Evolutionary conservation across 92 coral and sea anemone species (phyloP), one percentile per base, ranked within the genome.

Genomic region (Isaurus tuberculatus): DNA sequence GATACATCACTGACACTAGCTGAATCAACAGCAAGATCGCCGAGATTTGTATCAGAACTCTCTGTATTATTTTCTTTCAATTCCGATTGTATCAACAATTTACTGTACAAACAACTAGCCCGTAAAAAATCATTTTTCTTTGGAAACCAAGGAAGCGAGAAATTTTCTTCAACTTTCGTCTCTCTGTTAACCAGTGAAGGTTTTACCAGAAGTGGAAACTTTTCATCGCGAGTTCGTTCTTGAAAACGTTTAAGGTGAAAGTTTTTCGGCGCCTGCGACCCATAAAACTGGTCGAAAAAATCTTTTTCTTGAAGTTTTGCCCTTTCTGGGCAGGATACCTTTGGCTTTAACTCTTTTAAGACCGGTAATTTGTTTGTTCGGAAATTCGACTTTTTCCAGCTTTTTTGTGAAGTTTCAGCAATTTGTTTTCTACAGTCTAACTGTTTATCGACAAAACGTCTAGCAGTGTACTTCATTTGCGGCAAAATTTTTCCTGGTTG

Each of bases 1-100:
- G 82, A 77, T 48, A 77, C 70, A 22, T 58, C 70, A 30, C 42
- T 60, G 40, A 33, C 68, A 29, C 30, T 75, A 15, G 68, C 69
- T 20, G 40, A 16, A 23, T 77, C 82, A 61, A 77, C 69, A 60
- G 60, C 55, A 16, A 77, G 26, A 3, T 36, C 25, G 9, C 44
- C 44, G 25, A 37, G 51, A 55, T 20, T 19, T 19, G 27, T 8
- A 7, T 40, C 46, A 40, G 8, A 7, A 13, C 63, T 17, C 9
- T 17, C 26, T 19, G 19, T 19, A 8, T 10, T 8, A 55, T 17
- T n/a, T 19, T 22, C 23, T 55, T 55, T 55, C 7, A 55, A 55
- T 19, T 55, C 27, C 10, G 69, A 60, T 58, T 77, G 67, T 20
- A 33, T 77, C 34, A 34, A 44, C 53, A 77, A 77, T 60, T 26